Conservation (phyloP, 2,113 vertebrate genomes). For the Cyanistes caeruleus region DNA sequence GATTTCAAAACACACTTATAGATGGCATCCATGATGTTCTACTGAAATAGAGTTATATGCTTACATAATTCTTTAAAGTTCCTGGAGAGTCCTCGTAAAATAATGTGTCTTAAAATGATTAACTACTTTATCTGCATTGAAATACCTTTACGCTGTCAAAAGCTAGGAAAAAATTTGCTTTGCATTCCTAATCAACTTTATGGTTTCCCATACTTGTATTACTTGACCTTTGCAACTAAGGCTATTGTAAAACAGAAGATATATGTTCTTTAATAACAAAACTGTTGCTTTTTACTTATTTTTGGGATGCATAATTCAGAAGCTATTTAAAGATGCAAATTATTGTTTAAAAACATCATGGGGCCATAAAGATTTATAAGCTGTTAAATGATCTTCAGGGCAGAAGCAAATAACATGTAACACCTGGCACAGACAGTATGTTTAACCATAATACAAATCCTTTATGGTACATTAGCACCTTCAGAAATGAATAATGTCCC, state of each 20-base stretch:
- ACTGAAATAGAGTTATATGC: not conserved
- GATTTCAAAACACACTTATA: not conserved
- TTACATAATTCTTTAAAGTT: not conserved
- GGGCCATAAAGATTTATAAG: slow-evolving; percentile 71
- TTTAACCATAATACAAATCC: slow-evolving; percentile 73
- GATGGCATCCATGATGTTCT: accelerated
- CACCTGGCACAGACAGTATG: slow-evolving; percentile 71
- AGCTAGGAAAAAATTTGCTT: not conserved
- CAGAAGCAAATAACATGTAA: slow-evolving; percentile 71
- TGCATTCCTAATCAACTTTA: not conserved
- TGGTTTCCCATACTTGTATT: not conserved
- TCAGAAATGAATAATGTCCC: slow-evolving; percentile 78
- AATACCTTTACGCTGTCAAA: not conserved
- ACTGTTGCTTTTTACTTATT: not conserved
- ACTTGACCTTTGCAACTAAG: not conserved
- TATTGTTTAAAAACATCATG: slow-evolving; percentile 27
- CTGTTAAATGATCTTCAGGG: slow-evolving; percentile 69
- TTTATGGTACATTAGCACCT: slow-evolving; percentile 78
- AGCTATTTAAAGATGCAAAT: slow-evolving; percentile 28
- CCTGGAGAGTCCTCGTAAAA: not conserved
- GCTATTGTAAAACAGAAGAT: not conserved
- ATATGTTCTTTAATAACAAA: not conserved
- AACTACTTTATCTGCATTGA: not conserved
- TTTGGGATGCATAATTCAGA: not conserved
- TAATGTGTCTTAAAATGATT: not conserved